Evolutionary conservation across 23 tunicate species (phyloP), one percentile per base, ranked within the genome.

Genomic region (Aplidium turbinatum): DNA sequence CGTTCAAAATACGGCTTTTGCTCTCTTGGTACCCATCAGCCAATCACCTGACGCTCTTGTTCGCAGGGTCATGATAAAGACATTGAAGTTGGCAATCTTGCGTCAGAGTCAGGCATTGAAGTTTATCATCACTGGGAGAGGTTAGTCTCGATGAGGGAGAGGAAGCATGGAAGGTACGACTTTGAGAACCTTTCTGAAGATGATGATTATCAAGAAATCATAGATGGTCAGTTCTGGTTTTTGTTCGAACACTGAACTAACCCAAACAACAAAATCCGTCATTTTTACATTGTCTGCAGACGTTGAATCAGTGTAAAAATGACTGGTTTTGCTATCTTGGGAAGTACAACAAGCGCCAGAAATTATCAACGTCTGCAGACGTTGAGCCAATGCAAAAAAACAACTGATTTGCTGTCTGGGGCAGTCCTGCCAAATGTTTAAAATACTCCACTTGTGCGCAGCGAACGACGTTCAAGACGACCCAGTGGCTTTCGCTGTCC

Each of bases 401-500:
- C 19, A 36, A 36, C 3, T 6, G 7, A 23, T 22, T 20, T 4
- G 24, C 13, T 36, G 26, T 67, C n/a, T 35, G 7, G 31, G 3
- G 24, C 30, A 27, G 19, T 16, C 4, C 18, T 18, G 70, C 50
- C 16, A 22, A 55, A 6, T 18, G 62, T 11, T 7, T 6, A 18
- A 22, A 13, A 18, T 7, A 18, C 62, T 23, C 7, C 25, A 35
- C 35, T 70, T 46, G 25, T 35, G 36, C 38, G 3, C 50, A 70
- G 76, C 35, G 57, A 21, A 31, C 7, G 45, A 73, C 31, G 47
- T 39, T 9, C 86, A 78, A 47, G 96, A 88, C 68, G 96, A 88
- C 51, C 82, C 96, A 1, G 78, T 88, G 20, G 75, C 78, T 6
- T 68, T 63, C 61, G 48, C 87, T 20, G 82, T 88, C 9, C 83